These are phyloP conservation scores for Eilema griseolum DNA, from an alignment of 2,888 invertebrate species.

Conservation along the genomic window DNA sequence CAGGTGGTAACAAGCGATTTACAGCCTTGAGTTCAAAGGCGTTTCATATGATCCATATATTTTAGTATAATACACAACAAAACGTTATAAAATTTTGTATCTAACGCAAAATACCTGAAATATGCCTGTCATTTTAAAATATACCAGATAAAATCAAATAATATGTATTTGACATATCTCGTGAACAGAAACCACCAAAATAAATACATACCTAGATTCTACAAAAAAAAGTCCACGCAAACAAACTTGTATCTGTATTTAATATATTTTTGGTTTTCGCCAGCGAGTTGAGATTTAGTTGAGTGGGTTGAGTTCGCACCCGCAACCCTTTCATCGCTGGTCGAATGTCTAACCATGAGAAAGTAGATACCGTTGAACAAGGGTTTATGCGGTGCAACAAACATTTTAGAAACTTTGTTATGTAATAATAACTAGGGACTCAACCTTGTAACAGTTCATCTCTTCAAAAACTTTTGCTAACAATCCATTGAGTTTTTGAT, in stretches of 20 bases:
- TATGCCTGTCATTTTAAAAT: no score
- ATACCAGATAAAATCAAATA: neutral
- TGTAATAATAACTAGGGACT: neutral
- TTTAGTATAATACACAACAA: no score
- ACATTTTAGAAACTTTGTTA: slow-evolving; percentile 5
- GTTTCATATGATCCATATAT: no score
- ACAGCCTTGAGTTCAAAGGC: no score
- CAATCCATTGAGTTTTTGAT: slow-evolving; percentile 33
- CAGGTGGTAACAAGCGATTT: no score
- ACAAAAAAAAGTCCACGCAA: neutral
- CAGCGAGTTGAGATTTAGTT: neutral
- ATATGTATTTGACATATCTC: neutral
- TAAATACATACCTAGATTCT: neutral
- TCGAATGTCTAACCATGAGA: neutral
- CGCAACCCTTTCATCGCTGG: neutral
- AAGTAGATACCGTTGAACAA: slow-evolving; percentile 3
- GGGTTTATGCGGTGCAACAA: neutral
- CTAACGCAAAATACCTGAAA: no score
- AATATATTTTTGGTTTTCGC: neutral
- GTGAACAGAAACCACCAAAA: neutral
- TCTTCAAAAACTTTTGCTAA: slow-evolving; percentile 37
- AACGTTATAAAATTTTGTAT: no score
- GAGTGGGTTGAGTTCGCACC: neutral
- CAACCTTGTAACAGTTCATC: slow-evolving; percentile 25
- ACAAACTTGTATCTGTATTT: neutral